Evolutionary conservation across 2,797 vertebrate genomes (phyloP).

Genomic region (Schizopygopsis malacanthus): DNA sequence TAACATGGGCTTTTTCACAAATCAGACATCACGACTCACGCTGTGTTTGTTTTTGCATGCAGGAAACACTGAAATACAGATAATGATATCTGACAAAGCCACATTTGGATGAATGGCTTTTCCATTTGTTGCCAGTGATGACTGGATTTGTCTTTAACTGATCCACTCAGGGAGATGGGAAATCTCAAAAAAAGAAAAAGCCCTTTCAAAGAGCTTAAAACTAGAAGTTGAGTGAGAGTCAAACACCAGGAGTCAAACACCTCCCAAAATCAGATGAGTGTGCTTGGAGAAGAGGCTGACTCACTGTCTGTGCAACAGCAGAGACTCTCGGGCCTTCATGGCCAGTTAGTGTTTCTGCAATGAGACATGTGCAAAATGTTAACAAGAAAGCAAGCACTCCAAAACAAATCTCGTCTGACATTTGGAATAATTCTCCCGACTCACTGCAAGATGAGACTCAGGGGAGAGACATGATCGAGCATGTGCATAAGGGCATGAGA

Average conservation of each 20-base stretch:
- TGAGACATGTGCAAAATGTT: constrained; percentile 15
- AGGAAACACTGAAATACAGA: not conserved
- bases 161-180: not conserved
- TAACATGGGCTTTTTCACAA: not conserved
- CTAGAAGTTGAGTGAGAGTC: not conserved
- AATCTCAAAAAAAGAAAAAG: not conserved
- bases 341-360: constrained; percentile 26
- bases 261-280: constrained; percentile 1
- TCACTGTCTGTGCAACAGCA: constrained; percentile 13
- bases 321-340: constrained; percentile 20
- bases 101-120: not conserved
- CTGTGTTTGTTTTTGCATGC: not conserved
- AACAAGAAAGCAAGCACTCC: constrained; percentile 35
- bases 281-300: constrained; percentile 29
- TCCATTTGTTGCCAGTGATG: not conserved
- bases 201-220: not conserved
- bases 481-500: constrained; percentile 22
- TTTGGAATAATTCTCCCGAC: constrained; percentile 21
- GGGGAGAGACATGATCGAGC: constrained; percentile 26
- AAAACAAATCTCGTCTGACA: constrained; percentile 34
- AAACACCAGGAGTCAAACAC: not conserved
- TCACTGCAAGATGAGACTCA: constrained; percentile 10
- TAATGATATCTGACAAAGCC: not conserved
- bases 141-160: not conserved
- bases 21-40: not conserved